These are phyloP conservation scores for Ephydatia muelleri DNA, from an alignment of 37 sponge, comb jelly and placozoan species.

Conservation along the genomic window DNA sequence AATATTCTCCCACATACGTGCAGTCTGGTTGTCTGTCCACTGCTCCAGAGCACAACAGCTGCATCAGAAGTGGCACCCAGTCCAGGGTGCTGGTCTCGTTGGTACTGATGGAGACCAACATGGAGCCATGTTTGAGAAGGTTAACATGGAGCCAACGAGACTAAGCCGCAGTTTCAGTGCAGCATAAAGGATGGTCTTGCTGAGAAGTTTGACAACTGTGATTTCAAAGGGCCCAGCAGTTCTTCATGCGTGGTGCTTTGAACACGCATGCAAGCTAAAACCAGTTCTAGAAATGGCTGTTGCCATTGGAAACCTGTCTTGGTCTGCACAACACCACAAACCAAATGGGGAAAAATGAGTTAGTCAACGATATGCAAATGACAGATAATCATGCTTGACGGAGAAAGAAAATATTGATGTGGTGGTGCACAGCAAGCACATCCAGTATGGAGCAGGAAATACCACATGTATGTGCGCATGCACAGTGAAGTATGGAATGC, in stretches of 20 bases:
- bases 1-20: slow-evolving; percentile 20
- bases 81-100: slow-evolving; percentile 73
- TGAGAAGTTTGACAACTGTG: slow-evolving; percentile 45
- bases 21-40: slow-evolving; percentile 55
- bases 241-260: slow-evolving; percentile 32
- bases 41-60: slow-evolving; percentile 62
- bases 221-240: slow-evolving; percentile 35
- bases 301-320: slow-evolving; percentile 61
- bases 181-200: slow-evolving; percentile 46
- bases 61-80: slow-evolving; percentile 47
- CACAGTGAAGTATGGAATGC: too few relatives aligned
- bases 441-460: not conserved
- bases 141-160: slow-evolving; percentile 33
- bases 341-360: too few relatives aligned
- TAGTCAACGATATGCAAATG: too few relatives aligned
- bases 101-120: slow-evolving; percentile 66
- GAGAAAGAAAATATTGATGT: not conserved
- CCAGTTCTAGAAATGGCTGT: slow-evolving; percentile 70
- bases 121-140: slow-evolving; percentile 82
- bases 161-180: slow-evolving; percentile 56
- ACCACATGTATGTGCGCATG: too few relatives aligned
- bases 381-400: not conserved
- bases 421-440: not conserved
- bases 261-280: slow-evolving; percentile 54
- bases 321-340: too few relatives aligned